These are phyloP conservation scores for Falco concolor DNA, from an alignment of 2,797 vertebrate genomes.

Conservation along the genomic window DNA sequence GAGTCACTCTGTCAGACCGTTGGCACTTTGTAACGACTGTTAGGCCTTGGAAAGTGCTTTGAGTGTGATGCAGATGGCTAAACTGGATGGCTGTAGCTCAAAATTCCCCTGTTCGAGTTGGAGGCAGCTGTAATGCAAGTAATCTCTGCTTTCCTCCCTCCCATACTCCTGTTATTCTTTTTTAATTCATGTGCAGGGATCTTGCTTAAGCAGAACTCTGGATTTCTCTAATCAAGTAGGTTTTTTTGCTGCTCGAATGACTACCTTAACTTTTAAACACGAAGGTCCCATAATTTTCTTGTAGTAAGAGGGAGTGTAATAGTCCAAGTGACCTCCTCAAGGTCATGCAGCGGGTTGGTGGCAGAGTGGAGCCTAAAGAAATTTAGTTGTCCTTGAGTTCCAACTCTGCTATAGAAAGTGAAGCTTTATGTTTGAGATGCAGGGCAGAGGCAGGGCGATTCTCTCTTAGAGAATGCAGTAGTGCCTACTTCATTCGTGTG, in stretches of 20 bases:
- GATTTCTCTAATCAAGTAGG: neutral
- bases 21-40: neutral
- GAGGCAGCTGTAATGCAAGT: neutral
- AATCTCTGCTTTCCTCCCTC: neutral
- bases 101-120: neutral
- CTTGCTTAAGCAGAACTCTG: neutral
- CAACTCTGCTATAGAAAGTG: neutral
- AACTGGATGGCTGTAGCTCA: neutral
- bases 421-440: neutral
- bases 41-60: neutral
- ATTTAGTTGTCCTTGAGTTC: neutral
- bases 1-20: neutral
- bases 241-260: neutral
- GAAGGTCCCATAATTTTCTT: neutral
- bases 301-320: no score
- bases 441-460: neutral
- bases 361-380: neutral
- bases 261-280: fast-evolving
- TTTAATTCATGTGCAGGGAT: neutral
- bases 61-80: neutral
- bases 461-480: neutral
- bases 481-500: neutral
- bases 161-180: fast-evolving
- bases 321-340: neutral
- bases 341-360: neutral